Evolutionary conservation across 2,888 invertebrate species (phyloP).

Genomic region (Pteria penguin): DNA sequence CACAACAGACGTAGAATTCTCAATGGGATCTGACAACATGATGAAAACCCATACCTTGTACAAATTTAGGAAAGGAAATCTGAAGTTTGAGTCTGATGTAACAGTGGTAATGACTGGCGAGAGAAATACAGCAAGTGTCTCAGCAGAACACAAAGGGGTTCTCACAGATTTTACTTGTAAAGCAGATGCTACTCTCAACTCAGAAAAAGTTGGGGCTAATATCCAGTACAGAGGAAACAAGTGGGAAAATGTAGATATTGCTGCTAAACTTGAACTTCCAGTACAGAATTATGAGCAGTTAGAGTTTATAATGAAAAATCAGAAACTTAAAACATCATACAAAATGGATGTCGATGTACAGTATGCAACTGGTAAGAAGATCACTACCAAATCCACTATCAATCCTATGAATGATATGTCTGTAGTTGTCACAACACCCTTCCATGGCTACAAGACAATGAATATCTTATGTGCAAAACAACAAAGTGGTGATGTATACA

Average conservation of each 20-base stretch:
- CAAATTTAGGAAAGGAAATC: slow-evolving; percentile 15
- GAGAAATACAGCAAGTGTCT: slow-evolving; percentile 7
- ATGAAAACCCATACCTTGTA: slow-evolving; percentile 15
- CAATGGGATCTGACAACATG: slow-evolving; percentile 28
- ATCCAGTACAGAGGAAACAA: slow-evolving; percentile 3
- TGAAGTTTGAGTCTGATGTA: slow-evolving; percentile 22
- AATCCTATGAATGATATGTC: background rate
- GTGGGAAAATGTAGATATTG: background rate
- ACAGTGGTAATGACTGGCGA: slow-evolving; percentile 23
- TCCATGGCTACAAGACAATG: slow-evolving; percentile 1
- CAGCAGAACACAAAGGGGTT: slow-evolving; percentile 38
- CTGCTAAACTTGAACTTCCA: slow-evolving; percentile 6
- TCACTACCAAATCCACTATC: slow-evolving; percentile 1
- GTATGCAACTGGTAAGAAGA: slow-evolving; percentile 15
- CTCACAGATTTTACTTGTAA: slow-evolving; percentile 43
- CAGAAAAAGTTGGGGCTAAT: background rate
- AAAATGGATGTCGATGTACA: background rate
- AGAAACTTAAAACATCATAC: background rate
- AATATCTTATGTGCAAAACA: background rate
- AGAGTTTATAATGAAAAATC: slow-evolving; percentile 10
- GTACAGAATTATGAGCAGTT: slow-evolving; percentile 11
- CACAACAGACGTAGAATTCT: slow-evolving; percentile 27
- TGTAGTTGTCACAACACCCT: slow-evolving; percentile 31
- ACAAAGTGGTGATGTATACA: background rate
- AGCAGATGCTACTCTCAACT: background rate